Evolutionary conservation across 1,140 invertebrate genomes (phyloP), one percentile per base, ranked within the genome.

Genomic region (Dolichoris vasculosae): DNA sequence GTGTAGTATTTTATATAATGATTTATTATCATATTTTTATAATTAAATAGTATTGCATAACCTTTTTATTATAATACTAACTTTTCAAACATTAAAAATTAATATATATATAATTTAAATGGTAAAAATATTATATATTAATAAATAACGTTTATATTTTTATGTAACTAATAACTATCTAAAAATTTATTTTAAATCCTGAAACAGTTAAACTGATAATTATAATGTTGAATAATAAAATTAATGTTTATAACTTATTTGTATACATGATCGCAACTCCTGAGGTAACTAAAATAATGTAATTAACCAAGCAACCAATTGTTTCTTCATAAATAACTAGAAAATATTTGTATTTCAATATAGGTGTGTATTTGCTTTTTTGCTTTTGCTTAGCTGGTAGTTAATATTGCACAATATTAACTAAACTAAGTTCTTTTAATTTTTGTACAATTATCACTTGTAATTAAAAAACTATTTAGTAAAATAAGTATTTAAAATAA

Each of bases 221-320:
- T 64, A n/a, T n/a, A n/a, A n/a, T n/a, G n/a, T n/a, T n/a, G n/a
- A n/a, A n/a, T n/a, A n/a, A n/a, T n/a, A n/a, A n/a, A n/a, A n/a
- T 84, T 71, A 87, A 86, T 86, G 35, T 82, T 87, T 64, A 86
- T 80, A 89, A 89, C 13, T 88, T 87, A 88, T 90, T 90, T 91
- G 89, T 89, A 89, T 92, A 89, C 90, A 89, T 91, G 91, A 93
- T 92, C 91, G 92, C 92, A 92, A 89, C 92, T 93, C 92, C 92
- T 93, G 92, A 93, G 92, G 92, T 92, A 91, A 90, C 89, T 89
- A 89, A 82, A 77, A 88, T 88, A 89, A 88, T 78, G 64, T 88
- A 40, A 88, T 88, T 89, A 88, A 89, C 88, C 85, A 79, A 59
- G 48, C n/a, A 67, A 85, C 32, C 26, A 75, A 40, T 80, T 81